Conservation (phyloP, 2,113 vertebrate genomes). For the Muntiacus reevesi region DNA sequence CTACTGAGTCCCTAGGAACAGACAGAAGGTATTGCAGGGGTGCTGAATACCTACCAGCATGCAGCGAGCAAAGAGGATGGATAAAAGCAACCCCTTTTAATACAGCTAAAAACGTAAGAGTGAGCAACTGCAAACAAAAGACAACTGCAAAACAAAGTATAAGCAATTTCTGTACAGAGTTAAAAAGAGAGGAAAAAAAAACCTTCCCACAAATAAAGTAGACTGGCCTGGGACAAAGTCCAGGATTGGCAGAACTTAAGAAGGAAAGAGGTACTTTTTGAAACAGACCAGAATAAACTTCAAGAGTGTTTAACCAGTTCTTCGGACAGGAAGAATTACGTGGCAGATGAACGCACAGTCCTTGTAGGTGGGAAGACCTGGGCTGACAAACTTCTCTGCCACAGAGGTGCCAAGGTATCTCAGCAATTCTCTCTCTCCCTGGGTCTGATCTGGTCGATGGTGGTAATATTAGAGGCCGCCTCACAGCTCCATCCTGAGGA, state of each 20-base stretch:
- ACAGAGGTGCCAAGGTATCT: neutral
- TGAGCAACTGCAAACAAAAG: neutral
- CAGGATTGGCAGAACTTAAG: neutral
- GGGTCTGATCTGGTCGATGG: neutral
- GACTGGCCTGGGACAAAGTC: neutral
- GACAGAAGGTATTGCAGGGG: neutral
- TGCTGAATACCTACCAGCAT: neutral
- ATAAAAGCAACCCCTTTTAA: neutral
- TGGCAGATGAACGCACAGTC: neutral
- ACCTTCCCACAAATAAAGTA: neutral
- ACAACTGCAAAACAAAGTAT: neutral
- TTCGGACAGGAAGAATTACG: neutral
- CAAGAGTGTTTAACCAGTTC: neutral
- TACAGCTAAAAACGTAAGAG: neutral
- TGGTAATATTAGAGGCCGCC: neutral
- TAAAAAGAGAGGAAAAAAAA: neutral
- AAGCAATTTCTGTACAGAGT: neutral
- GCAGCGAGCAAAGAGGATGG: neutral
- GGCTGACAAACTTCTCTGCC: neutral
- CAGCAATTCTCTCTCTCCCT: neutral
- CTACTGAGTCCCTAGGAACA: neutral
- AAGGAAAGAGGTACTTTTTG: neutral
- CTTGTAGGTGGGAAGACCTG: neutral
- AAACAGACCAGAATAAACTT: neutral
- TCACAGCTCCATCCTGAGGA: neutral